Evolutionary conservation across 2,113 vertebrate genomes (phyloP), one percentile per base, ranked within the genome.

Genomic region (Pangasianodon hypophthalmus): DNA sequence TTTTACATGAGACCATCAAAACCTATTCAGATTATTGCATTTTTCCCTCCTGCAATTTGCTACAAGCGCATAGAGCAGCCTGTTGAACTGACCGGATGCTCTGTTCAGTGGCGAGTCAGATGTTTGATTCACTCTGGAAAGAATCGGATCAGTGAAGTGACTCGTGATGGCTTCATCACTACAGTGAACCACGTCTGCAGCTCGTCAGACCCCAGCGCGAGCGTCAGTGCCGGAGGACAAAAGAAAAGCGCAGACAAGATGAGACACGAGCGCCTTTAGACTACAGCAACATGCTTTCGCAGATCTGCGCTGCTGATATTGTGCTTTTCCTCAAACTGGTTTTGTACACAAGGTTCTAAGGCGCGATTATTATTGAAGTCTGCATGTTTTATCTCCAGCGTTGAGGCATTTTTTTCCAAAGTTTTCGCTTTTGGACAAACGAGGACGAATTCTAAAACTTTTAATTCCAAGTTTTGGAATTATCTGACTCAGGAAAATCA

Each of bases 111-210:
- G 50, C 37, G 69, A 75, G 37, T 87, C 50, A 79, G n/a, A 56
- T 46, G 32, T 11, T 46, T 26, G 86, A 44, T 62, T 87, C 69
- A 58, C 0, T 71, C 11, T 26, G 29, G 8, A 87, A 77, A 29
- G 67, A 87, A 19, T 87, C 86, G 86, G 86, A 10, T 87, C 86
- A 46, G 46, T 87, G 21, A 86, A 58, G 32, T 87, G 85, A 75
- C 48, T 87, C 85, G 4, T 41, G 32, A 56, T 56, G 50, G 67
- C 86, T 83, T 37, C 80, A 89, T 26, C 88, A 69, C 19, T 50
- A 62, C 54, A 85, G 32, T 18, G 81, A 90, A 90, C 90, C 92
- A 91, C 90, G 90, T 91, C 89, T 90, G 62, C 89, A 87, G 86
- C 77, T 62, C 48, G 67, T 92, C 84, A 86, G n/a, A 90, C 54